These are phyloP conservation scores for Deilephila porcellus DNA, from an alignment of 2,888 invertebrate species.

Conservation along the genomic window DNA sequence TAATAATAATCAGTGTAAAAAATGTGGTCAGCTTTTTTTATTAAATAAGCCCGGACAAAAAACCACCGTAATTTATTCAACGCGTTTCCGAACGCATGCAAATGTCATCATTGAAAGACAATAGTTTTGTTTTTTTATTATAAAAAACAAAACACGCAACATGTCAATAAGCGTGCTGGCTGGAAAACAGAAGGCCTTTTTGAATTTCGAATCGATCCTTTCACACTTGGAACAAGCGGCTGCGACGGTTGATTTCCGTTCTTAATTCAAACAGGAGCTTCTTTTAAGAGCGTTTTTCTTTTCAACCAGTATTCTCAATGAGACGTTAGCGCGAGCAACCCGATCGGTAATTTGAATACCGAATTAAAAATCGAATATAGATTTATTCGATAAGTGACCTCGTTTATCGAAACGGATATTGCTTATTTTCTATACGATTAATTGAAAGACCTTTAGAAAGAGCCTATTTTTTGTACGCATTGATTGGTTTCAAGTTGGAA, in stretches of 20 bases:
- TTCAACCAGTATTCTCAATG: constrained; percentile 66
- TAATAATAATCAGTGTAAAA: constrained; percentile 19
- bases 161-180: constrained; percentile 72
- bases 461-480: constrained; percentile 35
- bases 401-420: constrained; percentile 75
- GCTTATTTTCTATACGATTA: constrained; percentile 77
- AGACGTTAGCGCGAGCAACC: constrained; percentile 64
- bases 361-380: constrained; percentile 81
- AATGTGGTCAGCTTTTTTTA: constrained; percentile 22
- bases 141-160: constrained; percentile 64
- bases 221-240: constrained; percentile 81
- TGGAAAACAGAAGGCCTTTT: constrained; percentile 70
- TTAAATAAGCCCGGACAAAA: constrained; percentile 16
- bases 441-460: constrained; percentile 55
- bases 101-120: constrained; percentile 33
- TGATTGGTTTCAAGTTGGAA: constrained; percentile 27
- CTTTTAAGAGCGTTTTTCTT: constrained; percentile 70
- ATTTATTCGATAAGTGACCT: constrained; percentile 84
- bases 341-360: constrained; percentile 77
- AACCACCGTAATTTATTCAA: constrained; percentile 47
- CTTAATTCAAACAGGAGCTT: constrained; percentile 79
- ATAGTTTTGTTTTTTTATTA: constrained; percentile 33
- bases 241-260: constrained; percentile 83
- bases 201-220: constrained; percentile 79
- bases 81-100: constrained; percentile 44